These are phyloP conservation scores for Rhinichthys klamathensis DNA, from an alignment of 2,113 vertebrate species.

Conservation along the genomic window DNA sequence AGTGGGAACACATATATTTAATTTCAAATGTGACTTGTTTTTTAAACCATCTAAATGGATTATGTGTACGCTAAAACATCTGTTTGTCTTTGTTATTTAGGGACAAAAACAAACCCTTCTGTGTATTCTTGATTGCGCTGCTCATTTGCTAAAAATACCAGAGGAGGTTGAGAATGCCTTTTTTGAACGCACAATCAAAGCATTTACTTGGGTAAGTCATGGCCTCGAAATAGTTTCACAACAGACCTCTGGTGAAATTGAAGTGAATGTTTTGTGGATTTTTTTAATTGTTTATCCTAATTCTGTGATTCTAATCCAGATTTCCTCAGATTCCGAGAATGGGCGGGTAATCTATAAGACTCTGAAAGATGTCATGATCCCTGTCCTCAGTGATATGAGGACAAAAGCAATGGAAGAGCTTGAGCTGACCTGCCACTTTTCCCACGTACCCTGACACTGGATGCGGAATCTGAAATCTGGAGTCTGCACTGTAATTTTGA, in stretches of 20 bases:
- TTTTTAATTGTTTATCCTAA: neutral
- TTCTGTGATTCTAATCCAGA: conserved; percentile 67
- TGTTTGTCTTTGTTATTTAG: conserved; percentile 67
- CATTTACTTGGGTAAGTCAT: conserved; percentile 87
- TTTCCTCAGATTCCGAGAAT: conserved; percentile 77
- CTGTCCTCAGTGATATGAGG: conserved; percentile 80
- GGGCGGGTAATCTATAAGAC: conserved; percentile 77
- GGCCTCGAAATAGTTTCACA: neutral
- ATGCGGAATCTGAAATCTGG: neutral
- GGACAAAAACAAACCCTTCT: conserved; percentile 87
- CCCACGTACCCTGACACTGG: conserved; percentile 40
- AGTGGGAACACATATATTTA: neutral
- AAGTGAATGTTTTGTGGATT: neutral
- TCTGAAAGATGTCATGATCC: conserved; percentile 85
- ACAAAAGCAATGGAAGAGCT: conserved; percentile 70
- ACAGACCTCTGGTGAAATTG: neutral
- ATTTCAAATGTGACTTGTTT: neutral
- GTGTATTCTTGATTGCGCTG: conserved; percentile 88
- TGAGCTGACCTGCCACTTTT: conserved; percentile 62
- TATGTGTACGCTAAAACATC: neutral
- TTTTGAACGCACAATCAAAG: conserved; percentile 83
- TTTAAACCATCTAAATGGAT: neutral
- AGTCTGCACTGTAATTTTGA: conserved; percentile 1
- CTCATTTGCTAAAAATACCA: conserved; percentile 82
- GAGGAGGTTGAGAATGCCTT: conserved; percentile 81